Conservation (phyloP, 2,888 invertebrate species). For the Neelides folsomi region DNA sequence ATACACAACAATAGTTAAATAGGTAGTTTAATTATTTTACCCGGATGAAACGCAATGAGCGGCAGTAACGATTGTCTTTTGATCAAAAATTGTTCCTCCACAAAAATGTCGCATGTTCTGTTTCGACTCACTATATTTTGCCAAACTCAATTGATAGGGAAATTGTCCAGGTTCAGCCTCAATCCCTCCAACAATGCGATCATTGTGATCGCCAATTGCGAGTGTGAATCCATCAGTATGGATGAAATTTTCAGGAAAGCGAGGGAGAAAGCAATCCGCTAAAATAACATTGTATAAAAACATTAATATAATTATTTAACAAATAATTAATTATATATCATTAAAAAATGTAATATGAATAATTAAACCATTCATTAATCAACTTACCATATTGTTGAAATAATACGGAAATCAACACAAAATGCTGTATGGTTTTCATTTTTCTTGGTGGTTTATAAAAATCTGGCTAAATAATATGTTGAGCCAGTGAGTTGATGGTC, state of each 20-base stretch:
- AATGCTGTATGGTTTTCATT: too few relatives aligned
- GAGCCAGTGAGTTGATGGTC: too few relatives aligned
- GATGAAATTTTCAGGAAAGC: slow-evolving; percentile 4
- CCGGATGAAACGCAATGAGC: slow-evolving; percentile 18
- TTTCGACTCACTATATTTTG: slow-evolving; percentile 1
- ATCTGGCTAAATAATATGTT: too few relatives aligned
- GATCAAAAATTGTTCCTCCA: slow-evolving; percentile 15
- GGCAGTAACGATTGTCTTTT: slow-evolving; percentile 16
- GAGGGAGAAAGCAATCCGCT: slow-evolving; percentile 2
- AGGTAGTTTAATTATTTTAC: slow-evolving; percentile 8
- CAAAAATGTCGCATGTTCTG: slow-evolving; percentile 14
- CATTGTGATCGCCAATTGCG: background rate
- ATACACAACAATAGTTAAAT: background rate
- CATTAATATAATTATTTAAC: background rate
- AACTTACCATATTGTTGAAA: too few relatives aligned
- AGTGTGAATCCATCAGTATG: background rate
- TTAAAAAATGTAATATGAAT: too few relatives aligned
- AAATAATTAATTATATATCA: too few relatives aligned
- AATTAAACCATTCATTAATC: too few relatives aligned
- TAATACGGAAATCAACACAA: too few relatives aligned
- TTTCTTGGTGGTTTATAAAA: too few relatives aligned
- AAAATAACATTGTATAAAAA: background rate
- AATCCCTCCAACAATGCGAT: slow-evolving; percentile 34
- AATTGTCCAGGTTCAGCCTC: slow-evolving; percentile 34
- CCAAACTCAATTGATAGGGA: slow-evolving; percentile 34